Conservation (phyloP, 2,888 invertebrate genomes). For the Glaucopsyche alexis region DNA sequence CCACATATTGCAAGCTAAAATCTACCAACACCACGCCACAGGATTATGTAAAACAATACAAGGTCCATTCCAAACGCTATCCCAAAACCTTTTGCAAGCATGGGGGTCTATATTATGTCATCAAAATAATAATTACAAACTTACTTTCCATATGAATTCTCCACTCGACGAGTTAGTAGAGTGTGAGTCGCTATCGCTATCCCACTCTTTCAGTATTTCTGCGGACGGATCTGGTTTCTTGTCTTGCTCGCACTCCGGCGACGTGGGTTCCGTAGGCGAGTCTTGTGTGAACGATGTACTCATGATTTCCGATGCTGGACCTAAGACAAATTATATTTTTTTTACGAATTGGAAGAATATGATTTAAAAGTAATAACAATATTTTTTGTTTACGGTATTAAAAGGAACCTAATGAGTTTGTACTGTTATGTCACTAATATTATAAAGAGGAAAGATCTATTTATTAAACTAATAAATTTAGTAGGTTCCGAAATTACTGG, state of each 20-base stretch:
- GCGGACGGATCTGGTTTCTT: conserved; percentile 61
- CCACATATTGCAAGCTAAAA: conserved; percentile 4
- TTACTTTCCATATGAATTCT: conserved; percentile 89
- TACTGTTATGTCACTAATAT: too few relatives aligned
- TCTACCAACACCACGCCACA: conserved; percentile 32
- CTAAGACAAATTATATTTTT: conserved; percentile 42
- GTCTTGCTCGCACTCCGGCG: conserved; percentile 60
- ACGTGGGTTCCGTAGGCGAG: conserved; percentile 67
- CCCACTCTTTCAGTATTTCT: conserved; percentile 82
- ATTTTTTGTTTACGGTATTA: too few relatives aligned
- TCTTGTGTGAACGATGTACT: conserved; percentile 73
- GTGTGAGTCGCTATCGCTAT: conserved; percentile 82
- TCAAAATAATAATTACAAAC: conserved; percentile 36
- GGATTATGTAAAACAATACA: conserved; percentile 29
- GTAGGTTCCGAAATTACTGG: too few relatives aligned
- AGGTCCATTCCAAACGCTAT: conserved; percentile 22
- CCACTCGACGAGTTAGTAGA: conserved; percentile 87
- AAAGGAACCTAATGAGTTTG: too few relatives aligned
- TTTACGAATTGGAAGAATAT: neutral
- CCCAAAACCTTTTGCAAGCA: conserved; percentile 30
- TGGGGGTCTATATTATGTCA: neutral
- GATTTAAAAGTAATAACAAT: too few relatives aligned
- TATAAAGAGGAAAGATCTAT: too few relatives aligned
- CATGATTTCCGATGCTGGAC: conserved; percentile 71
- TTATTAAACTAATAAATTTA: too few relatives aligned